phyloP scores from a whole-genome alignment of 2,797 vertebrate genomes.

The Anomalospiza imberbis region DNA sequence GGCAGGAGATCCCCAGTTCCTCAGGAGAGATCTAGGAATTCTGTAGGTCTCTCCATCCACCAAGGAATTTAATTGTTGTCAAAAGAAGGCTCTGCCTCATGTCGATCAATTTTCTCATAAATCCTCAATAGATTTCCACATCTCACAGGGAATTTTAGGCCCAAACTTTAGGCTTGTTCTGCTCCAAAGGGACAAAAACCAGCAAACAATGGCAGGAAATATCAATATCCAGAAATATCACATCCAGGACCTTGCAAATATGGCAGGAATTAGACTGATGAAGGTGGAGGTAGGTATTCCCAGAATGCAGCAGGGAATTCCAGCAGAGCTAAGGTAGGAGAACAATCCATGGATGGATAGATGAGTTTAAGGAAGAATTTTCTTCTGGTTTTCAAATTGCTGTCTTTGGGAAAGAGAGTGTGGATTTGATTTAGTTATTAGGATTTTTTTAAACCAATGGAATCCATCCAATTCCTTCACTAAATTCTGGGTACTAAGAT shows the following conservation, averaged over 20 bases:
- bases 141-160: not conserved
- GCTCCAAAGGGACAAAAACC: not conserved
- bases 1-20: not conserved
- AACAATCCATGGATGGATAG: not conserved
- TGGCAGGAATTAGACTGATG: not conserved
- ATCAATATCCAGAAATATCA: not conserved
- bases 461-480: not conserved
- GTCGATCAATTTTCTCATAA: not conserved
- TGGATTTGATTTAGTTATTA: not conserved
- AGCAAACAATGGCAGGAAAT: not conserved
- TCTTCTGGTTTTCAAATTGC: not conserved
- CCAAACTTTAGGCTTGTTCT: not conserved
- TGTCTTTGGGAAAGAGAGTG: not conserved
- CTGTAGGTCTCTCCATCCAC: not conserved
- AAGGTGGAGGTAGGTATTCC: not conserved
- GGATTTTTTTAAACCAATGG: not conserved
- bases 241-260: not conserved
- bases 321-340: not conserved
- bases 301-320: not conserved
- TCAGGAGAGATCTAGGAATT: not conserved
- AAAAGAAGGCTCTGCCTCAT: not conserved
- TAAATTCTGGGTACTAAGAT: not conserved
- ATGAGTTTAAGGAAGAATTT: not conserved
- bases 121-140: not conserved
- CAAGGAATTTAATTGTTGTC: not conserved